Conservation (phyloP, 2,888 invertebrate genomes). For the Nephrotoma flavescens region DNA sequence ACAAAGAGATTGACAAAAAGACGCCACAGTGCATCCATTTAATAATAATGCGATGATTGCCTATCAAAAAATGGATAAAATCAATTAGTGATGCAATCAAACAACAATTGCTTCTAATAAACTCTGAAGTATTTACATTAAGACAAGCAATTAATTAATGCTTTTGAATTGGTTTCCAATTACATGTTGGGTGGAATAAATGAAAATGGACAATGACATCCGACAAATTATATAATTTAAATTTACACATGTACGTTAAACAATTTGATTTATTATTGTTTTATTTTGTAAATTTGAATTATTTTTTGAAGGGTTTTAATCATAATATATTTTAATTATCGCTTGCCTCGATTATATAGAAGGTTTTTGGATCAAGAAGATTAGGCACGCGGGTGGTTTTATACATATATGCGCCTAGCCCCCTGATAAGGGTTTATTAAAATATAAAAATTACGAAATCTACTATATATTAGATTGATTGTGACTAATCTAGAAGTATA, state of each 20-base stretch:
- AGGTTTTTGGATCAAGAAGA: no score
- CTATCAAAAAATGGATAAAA: background rate
- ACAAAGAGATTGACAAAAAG: background rate
- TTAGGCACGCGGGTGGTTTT: no score
- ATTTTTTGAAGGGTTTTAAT: background rate
- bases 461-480: no score
- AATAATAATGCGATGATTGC: background rate
- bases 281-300: background rate
- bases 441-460: no score
- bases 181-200: background rate
- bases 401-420: no score
- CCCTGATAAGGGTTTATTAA: no score
- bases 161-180: background rate
- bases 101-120: background rate
- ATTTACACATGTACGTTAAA: background rate
- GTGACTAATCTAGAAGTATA: no score
- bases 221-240: background rate
- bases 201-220: background rate
- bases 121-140: background rate
- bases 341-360: no score
- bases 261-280: background rate
- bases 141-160: background rate
- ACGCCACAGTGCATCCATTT: background rate
- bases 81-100: background rate
- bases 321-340: background rate